These are phyloP conservation scores for Crax fasciolata DNA, from an alignment of 2,797 vertebrate genomes.

Conservation along the genomic window DNA sequence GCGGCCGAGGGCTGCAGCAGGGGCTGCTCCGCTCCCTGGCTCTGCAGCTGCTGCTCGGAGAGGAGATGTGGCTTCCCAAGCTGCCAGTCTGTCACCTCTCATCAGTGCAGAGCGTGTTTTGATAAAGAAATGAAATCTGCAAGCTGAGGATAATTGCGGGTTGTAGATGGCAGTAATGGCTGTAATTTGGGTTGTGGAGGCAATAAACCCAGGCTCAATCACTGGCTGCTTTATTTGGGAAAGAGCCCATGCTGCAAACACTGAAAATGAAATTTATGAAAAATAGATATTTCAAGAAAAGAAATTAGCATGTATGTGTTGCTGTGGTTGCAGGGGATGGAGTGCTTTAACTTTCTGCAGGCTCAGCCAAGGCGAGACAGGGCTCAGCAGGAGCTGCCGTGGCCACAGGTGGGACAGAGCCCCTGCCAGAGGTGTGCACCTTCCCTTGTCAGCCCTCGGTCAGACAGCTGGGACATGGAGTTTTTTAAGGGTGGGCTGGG, in stretches of 20 bases:
- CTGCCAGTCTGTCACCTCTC: constrained; percentile 46
- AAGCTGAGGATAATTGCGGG: constrained; percentile 60
- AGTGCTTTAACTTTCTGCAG: background rate
- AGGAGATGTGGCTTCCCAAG: background rate
- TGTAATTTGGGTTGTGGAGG: constrained; percentile 67
- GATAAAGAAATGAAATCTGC: constrained; percentile 49
- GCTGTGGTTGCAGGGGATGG: background rate
- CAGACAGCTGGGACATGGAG: rapidly evolving
- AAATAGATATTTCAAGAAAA: constrained; percentile 52
- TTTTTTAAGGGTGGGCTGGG: background rate
- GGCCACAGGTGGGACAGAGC: background rate
- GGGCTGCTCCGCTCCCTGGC: background rate
- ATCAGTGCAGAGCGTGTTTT: background rate
- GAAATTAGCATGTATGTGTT: constrained; percentile 26
- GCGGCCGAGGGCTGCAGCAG: background rate
- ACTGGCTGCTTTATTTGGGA: constrained; percentile 57
- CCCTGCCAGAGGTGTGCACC: background rate
- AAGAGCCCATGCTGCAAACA: constrained; percentile 44
- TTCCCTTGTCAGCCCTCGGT: rapidly evolving
- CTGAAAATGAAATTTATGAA: constrained; percentile 62
- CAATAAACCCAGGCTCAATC: constrained; percentile 63
- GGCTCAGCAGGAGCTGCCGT: too few relatives aligned
- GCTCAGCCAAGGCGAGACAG: background rate
- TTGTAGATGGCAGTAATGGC: constrained; percentile 64
- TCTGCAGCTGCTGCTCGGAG: background rate